Evolutionary conservation across 2,113 vertebrate genomes (phyloP).

Genomic region (Amia ocellicauda): DNA sequence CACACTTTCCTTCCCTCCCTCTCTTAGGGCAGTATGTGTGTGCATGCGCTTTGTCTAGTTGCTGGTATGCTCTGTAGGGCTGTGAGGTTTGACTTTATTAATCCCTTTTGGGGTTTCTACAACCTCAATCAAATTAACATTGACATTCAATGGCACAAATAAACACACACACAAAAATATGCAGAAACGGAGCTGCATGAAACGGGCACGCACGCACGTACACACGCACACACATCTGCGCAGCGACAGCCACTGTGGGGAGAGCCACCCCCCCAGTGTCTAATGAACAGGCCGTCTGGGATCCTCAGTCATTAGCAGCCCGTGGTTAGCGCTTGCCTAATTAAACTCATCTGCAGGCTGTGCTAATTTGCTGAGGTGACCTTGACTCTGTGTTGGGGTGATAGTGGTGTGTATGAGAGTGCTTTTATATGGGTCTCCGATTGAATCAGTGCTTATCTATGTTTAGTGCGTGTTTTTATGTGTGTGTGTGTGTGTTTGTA

Average conservation of each 20-base stretch:
- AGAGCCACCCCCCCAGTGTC: slow-evolving; percentile 23
- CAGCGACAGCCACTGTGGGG: not conserved
- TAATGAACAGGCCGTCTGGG: slow-evolving; percentile 28
- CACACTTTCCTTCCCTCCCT: not conserved
- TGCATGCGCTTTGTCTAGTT: no score
- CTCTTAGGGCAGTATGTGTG: no score
- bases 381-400: slow-evolving; percentile 52
- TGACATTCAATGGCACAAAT: not conserved
- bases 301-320: slow-evolving; percentile 50
- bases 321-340: slow-evolving; percentile 60
- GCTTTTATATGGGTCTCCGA: no score
- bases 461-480: no score
- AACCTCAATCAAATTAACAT: not conserved
- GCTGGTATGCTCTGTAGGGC: not conserved
- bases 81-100: not conserved
- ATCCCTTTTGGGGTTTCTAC: not conserved
- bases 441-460: no score
- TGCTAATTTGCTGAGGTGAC: slow-evolving; percentile 59
- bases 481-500: no score
- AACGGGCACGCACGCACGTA: not conserved
- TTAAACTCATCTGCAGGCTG: slow-evolving; percentile 58
- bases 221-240: not conserved
- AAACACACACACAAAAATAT: not conserved
- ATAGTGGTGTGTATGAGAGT: no score
- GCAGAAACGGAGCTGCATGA: not conserved